Evolutionary conservation across 2,888 invertebrate species (phyloP), one percentile per base, ranked within the genome.

Genomic region (Brachypalpus laphriformis): DNA sequence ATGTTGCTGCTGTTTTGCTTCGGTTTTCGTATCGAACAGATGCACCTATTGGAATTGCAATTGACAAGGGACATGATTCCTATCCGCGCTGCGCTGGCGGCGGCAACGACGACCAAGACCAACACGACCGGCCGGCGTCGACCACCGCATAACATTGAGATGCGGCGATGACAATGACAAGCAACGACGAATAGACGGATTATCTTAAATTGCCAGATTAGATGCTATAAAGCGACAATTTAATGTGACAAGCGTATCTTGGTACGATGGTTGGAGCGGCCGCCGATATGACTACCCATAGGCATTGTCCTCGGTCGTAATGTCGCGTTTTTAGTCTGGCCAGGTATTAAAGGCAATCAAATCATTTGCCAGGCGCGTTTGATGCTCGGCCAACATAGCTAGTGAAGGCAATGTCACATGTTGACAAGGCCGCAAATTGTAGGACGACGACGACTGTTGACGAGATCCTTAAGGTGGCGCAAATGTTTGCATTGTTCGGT

Each of bases 141-240:
- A 61, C 34, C 70, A 51, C 34, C 51, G n/a, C 66, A 65, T 25
- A 68, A 74, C 82, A 78, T 78, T 68, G 77, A 66, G 74, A 63
- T 74, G 80, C 65, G 74, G 75, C 76, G 80, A 81, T 81, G 85
- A 85, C 85, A 85, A 85, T 85, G 83, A 85, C 80, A 80, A 85
- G 71, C 80, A 66, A 81, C 81, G 61, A 85, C 71, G 81, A 81
- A 75, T 81, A 85, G 85, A 85, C 85, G 86, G 76, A 86, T 86
- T 86, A 86, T 86, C 86, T 59, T 86, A 86, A 86, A 82, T 86
- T 82, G 86, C 86, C 82, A 63, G 86, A 86, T 86, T 86, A 86
- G 86, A 86, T 82, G 77, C 82, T 82, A 86, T 82, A 86, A 86
- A 82, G 86, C 86, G 86, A 86, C 86, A 86, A 86, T 86, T 86